Evolutionary conservation across 2,888 invertebrate genomes (phyloP).

Genomic region (Chrysopilus asiliformis): DNA sequence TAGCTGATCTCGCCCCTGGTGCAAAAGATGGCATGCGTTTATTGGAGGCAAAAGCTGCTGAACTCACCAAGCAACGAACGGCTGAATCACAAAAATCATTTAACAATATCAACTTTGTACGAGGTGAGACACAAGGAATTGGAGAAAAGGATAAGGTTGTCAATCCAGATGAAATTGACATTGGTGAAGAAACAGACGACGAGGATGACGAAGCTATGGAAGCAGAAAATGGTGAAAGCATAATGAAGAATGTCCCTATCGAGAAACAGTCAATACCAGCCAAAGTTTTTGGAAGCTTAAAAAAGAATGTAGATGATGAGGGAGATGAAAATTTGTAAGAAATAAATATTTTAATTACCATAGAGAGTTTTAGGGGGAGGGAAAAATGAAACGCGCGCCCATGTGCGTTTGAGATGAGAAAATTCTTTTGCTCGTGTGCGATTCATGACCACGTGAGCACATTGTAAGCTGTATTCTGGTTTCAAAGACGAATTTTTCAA

Average conservation of each 20-base stretch:
- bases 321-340: slow-evolving; percentile 6
- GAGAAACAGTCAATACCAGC: slow-evolving; percentile 77
- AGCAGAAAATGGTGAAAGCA: slow-evolving; percentile 45
- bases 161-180: slow-evolving; percentile 81
- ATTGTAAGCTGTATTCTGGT: too few species aligned
- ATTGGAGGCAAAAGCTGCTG: slow-evolving; percentile 71
- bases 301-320: slow-evolving; percentile 19
- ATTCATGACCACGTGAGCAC: too few species aligned
- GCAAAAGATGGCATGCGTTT: slow-evolving; percentile 79
- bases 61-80: slow-evolving; percentile 28
- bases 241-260: slow-evolving; percentile 53
- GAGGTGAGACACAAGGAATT: slow-evolving; percentile 73
- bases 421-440: too few species aligned
- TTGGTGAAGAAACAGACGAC: slow-evolving; percentile 58
- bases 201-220: slow-evolving; percentile 44
- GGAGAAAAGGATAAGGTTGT: slow-evolving; percentile 51
- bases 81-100: slow-evolving; percentile 14
- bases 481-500: too few species aligned
- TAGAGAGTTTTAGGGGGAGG: too few species aligned
- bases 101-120: slow-evolving; percentile 69
- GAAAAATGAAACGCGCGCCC: too few species aligned
- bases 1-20: slow-evolving; percentile 60
- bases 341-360: background rate
- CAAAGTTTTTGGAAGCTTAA: slow-evolving; percentile 80
- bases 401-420: too few species aligned